A percentile compares a stretch with the other conserved stretches of the same genome.
phyloP scores from a whole-genome alignment of 1,140 invertebrate genomes.

The Zeugodacus cucurbitae region DNA sequence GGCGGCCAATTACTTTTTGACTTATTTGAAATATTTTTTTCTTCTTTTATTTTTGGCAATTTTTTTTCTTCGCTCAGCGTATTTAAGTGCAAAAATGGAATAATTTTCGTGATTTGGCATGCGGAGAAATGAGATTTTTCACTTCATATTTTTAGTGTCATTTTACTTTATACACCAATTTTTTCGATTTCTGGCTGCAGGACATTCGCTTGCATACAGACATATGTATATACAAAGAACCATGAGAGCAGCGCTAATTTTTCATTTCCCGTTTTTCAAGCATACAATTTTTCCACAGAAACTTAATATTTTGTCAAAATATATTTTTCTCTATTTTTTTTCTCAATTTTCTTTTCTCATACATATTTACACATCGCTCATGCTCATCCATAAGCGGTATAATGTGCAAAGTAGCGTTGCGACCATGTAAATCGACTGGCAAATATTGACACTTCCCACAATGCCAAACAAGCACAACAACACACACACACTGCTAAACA shows the following conservation, averaged over 20 bases:
- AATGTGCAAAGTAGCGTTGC: neutral
- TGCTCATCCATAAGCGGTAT: neutral
- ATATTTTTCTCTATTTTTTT: neutral
- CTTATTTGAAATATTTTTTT: neutral
- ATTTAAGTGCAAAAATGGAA: neutral
- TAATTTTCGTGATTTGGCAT: neutral
- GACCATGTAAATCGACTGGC: neutral
- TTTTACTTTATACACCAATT: neutral
- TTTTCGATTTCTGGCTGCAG: neutral
- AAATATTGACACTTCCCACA: slow-evolving; percentile 34
- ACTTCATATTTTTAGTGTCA: neutral
- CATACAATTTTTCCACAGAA: neutral
- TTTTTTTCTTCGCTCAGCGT: neutral
- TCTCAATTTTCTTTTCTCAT: neutral
- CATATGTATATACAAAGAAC: neutral
- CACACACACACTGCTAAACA: neutral
- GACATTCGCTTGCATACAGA: neutral
- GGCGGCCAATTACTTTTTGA: neutral
- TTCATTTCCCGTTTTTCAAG: neutral
- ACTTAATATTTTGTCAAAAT: neutral
- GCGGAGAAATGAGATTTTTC: neutral
- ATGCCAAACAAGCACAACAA: neutral
- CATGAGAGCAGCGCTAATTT: neutral
- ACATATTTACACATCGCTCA: neutral
- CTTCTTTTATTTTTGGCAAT: neutral